Evolutionary conservation across 2,113 vertebrate species (phyloP), one percentile per base, ranked within the genome.

Genomic region (Okapia johnstoni): DNA sequence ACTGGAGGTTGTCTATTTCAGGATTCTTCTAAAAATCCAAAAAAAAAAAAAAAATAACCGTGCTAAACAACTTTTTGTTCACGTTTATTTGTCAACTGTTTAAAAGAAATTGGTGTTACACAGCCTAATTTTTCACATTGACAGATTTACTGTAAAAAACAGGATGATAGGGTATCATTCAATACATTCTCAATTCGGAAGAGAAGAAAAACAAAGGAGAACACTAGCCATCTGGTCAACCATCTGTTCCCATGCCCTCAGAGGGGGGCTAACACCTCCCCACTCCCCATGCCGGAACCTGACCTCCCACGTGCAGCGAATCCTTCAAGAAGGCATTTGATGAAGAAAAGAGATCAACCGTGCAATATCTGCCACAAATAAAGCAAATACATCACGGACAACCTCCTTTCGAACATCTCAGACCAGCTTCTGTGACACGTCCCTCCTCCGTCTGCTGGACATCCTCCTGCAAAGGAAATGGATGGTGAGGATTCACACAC

Each of bases 401-500:
- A 55, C 33, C 57, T 80, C 54, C 79, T 54, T 79, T 54, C 33
- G 33, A 43, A 25, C 76, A 57, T 73, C 93, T 79, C 46, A 17
- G 83, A 30, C 10, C 84, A 23, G 55, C 52, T n/a, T 16, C 48
- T 0, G 19, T 0, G 8, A 6, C 36, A 50, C 23, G 7, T 1
- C 3, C 6, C 33, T n/a, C 73, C 23, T 13, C 30, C 7, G 1
- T 57, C n/a, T 0, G 2, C 77, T 19, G 28, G 10, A 6, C 0
- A 0, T 2, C 30, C 33, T 46, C 90, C 97, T 96, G 85, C 36
- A 15, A 50, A 60, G 48, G 26, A 48, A 26, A 58, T 0, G 40
- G 55, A 26, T 0, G 1, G 25, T 43, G 0, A 54, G 36, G 0
- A 7, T 9, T 3, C 19, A 2, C 1, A 9, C 1, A 3, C 30